These are phyloP conservation scores for Tetragnatha versicolor DNA, from an alignment of 1,140 invertebrate genomes.

Conservation along the genomic window DNA sequence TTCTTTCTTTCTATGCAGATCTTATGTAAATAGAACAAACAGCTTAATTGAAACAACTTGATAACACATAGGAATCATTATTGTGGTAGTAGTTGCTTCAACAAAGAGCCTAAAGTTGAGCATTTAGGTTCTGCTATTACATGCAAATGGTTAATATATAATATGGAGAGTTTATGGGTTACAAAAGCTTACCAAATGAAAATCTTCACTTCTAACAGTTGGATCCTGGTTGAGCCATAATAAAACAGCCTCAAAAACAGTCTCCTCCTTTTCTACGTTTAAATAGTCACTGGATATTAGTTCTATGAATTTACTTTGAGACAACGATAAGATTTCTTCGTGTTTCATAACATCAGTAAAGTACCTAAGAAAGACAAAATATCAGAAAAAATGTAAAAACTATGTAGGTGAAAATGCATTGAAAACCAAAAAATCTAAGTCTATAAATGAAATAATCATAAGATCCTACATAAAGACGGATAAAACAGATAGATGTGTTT, in stretches of 20 bases:
- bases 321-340: conserved; percentile 67
- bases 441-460: conserved; percentile 24
- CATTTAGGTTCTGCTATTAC: too few relatives aligned
- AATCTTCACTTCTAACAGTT: conserved; percentile 60
- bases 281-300: conserved; percentile 68
- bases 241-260: conserved; percentile 68
- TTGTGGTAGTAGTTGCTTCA: too few relatives aligned
- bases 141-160: too few relatives aligned
- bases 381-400: neutral
- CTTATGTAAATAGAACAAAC: too few relatives aligned
- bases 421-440: conserved; percentile 19
- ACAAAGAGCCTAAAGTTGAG: too few relatives aligned
- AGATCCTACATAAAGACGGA: too few relatives aligned
- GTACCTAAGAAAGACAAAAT: conserved; percentile 58
- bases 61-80: too few relatives aligned
- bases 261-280: conserved; percentile 69
- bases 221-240: conserved; percentile 67
- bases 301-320: conserved; percentile 66
- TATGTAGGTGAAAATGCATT: neutral
- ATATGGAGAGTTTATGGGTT: too few relatives aligned
- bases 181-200: conserved; percentile 61
- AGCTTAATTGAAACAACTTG: too few relatives aligned
- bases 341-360: conserved; percentile 64
- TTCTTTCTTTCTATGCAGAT: too few relatives aligned
- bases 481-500: too few relatives aligned